phyloP scores from a whole-genome alignment of 1,140 invertebrate species.

The Mycetomoellerius zeteki region DNA sequence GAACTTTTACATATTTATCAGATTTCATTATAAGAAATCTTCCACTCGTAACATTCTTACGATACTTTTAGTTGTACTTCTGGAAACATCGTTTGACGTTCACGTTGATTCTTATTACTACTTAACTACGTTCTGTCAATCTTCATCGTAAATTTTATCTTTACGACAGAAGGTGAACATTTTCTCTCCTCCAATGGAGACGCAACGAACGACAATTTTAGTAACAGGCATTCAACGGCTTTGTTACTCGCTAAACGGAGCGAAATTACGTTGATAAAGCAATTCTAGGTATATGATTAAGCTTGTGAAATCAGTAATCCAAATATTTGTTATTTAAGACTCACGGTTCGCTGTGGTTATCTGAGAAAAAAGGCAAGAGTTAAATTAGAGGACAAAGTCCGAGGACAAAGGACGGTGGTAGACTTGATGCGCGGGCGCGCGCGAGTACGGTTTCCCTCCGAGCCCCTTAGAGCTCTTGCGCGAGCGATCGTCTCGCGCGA shows the following conservation, averaged over 20 bases:
- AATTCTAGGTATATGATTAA: neutral
- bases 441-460: neutral
- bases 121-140: neutral
- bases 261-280: neutral
- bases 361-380: neutral
- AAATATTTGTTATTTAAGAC: constrained; percentile 9
- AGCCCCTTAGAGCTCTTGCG: constrained; percentile 5
- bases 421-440: neutral
- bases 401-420: neutral
- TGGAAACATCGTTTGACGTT: neutral
- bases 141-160: neutral
- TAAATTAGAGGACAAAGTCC: constrained; percentile 25
- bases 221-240: neutral
- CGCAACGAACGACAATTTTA: neutral
- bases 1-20: neutral
- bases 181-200: neutral
- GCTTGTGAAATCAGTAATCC: neutral
- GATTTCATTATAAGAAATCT: neutral
- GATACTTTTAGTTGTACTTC: neutral
- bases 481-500: constrained; percentile 18
- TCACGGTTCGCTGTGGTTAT: neutral
- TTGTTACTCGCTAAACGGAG: neutral
- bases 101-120: neutral
- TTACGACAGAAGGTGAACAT: neutral
- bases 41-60: neutral